Conservation (phyloP, 2,888 invertebrate genomes). For the Hymenopus coronatus region DNA sequence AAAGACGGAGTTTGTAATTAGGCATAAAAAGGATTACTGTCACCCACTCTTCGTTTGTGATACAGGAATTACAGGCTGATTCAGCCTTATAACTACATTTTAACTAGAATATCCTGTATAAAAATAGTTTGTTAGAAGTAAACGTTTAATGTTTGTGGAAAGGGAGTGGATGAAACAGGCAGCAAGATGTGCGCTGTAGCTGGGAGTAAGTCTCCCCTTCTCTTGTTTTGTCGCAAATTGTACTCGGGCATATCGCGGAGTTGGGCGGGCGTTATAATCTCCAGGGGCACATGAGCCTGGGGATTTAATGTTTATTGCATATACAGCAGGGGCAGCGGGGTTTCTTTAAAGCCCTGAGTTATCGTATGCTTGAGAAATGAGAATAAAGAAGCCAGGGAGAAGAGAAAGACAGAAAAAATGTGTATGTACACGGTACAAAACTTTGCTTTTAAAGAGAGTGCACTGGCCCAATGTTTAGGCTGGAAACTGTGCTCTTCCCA, state of each 20-base stretch:
- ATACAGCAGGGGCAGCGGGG: background rate
- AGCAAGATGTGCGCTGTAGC: background rate
- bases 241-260: background rate
- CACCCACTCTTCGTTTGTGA: too few species aligned
- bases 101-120: background rate
- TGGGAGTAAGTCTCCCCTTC: background rate
- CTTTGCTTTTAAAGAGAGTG: conserved; percentile 32
- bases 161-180: background rate
- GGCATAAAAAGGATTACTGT: too few species aligned
- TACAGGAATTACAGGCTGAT: too few species aligned
- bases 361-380: background rate
- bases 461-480: background rate
- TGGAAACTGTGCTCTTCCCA: background rate
- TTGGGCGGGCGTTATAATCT: background rate
- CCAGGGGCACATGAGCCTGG: background rate
- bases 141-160: background rate
- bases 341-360: background rate
- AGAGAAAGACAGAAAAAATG: background rate
- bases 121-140: background rate
- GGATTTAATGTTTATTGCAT: background rate
- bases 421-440: conserved; percentile 8
- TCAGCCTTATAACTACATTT: background rate
- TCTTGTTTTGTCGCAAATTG: background rate
- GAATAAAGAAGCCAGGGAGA: background rate
- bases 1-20: too few species aligned